Conservation (phyloP, 2,888 invertebrate genomes). For the Caenorhabditis doughertyi region DNA sequence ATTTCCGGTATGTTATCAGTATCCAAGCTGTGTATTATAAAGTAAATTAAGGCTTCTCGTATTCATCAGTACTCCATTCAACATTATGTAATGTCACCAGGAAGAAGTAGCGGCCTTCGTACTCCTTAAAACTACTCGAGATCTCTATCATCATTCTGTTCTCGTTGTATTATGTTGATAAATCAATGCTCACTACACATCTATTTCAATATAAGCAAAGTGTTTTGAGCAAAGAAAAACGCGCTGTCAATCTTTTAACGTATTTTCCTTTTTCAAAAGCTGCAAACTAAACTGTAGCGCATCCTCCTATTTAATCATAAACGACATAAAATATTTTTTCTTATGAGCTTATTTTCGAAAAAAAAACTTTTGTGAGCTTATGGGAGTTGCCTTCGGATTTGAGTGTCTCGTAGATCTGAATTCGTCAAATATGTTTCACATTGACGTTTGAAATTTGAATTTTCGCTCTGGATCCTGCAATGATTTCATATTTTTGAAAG, state of each 20-base stretch:
- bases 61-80: slow-evolving; percentile 42
- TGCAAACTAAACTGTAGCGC: slow-evolving; percentile 46
- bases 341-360: too few relatives aligned
- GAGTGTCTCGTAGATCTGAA: too few relatives aligned
- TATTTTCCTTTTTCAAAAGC: slow-evolving; percentile 10
- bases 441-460: too few relatives aligned
- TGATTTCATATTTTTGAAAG: too few relatives aligned
- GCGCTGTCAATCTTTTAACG: slow-evolving; percentile 31
- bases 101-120: slow-evolving; percentile 25
- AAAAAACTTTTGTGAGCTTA: too few relatives aligned
- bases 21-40: background rate
- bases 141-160: slow-evolving; percentile 43
- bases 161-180: slow-evolving; percentile 39
- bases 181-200: slow-evolving; percentile 26
- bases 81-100: slow-evolving; percentile 34
- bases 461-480: too few relatives aligned
- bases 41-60: slow-evolving; percentile 20
- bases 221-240: slow-evolving; percentile 20
- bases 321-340: too few relatives aligned
- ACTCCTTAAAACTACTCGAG: slow-evolving; percentile 32
- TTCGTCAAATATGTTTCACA: too few relatives aligned
- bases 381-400: too few relatives aligned
- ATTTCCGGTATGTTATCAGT: slow-evolving; percentile 22
- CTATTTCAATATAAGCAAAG: background rate
- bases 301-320: slow-evolving; percentile 45